Percentiles rank a stretch among this genome's conserved stretches.
Evolutionary conservation across 1,140 invertebrate genomes (phyloP).

Genomic region (Delia radicum): DNA sequence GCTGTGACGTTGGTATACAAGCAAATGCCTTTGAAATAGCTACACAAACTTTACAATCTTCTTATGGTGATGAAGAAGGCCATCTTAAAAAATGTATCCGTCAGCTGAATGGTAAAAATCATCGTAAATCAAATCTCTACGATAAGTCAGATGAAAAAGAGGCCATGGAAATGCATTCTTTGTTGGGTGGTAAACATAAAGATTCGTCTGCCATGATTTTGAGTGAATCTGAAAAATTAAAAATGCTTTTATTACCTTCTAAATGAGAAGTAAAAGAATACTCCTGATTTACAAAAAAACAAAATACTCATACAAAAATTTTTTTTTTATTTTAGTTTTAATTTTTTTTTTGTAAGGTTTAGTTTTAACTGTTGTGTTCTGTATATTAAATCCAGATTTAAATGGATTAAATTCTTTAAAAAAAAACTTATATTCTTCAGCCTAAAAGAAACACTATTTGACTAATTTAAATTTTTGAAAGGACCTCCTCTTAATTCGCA

Average conservation of each 20-base stretch:
- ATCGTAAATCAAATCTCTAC: constrained; percentile 34
- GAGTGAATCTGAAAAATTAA: constrained; percentile 56
- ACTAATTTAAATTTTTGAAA: too few species aligned
- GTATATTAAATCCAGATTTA: too few species aligned
- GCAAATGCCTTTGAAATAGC: constrained; percentile 64
- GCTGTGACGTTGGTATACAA: constrained; percentile 61
- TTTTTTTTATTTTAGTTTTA: too few species aligned
- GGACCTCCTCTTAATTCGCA: too few species aligned
- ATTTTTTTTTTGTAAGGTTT: too few species aligned
- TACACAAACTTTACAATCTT: constrained; percentile 57
- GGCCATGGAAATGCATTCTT: constrained; percentile 42
- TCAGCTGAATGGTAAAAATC: constrained; percentile 45
- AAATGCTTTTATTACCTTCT: constrained; percentile 56
- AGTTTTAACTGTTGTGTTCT: too few species aligned
- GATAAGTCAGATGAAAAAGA: constrained; percentile 29
- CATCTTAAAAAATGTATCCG: constrained; percentile 45
- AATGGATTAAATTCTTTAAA: too few species aligned
- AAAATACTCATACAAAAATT: too few species aligned
- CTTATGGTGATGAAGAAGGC: constrained; percentile 49
- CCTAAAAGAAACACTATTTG: too few species aligned
- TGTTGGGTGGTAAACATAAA: constrained; percentile 34
- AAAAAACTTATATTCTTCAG: too few species aligned
- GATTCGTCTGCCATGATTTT: constrained; percentile 41
- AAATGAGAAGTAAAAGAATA: constrained; percentile 36
- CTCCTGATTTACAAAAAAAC: neutral